Percentiles rank a stretch among this genome's conserved stretches.
Evolutionary conservation across 2,888 invertebrate genomes (phyloP).

Genomic region (Syrista parreyssii): DNA sequence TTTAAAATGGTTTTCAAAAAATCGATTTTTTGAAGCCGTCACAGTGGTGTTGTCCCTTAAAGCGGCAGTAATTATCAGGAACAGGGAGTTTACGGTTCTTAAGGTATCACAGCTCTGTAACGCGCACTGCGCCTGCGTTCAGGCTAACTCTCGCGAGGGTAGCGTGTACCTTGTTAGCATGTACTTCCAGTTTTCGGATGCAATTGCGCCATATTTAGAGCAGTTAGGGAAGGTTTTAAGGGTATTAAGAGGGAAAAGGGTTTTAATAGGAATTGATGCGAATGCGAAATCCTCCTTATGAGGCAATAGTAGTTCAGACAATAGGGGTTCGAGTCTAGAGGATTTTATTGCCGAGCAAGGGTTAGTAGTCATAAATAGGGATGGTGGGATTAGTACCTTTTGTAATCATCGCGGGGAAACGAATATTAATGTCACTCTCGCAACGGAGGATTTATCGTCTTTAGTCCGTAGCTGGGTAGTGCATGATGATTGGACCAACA

Average conservation of each 20-base stretch:
- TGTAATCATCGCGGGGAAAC: background rate
- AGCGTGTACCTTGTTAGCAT: slow-evolving; percentile 13
- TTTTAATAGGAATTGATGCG: slow-evolving; percentile 17
- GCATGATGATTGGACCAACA: background rate
- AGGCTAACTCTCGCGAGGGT: background rate
- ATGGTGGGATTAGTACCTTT: background rate
- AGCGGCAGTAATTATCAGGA: no score
- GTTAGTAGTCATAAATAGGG: background rate
- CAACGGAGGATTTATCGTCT: background rate
- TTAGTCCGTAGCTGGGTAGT: slow-evolving; percentile 9
- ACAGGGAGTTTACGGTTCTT: no score
- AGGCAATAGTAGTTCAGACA: slow-evolving; percentile 1
- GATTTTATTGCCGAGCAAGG: slow-evolving; percentile 13
- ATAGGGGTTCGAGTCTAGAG: background rate
- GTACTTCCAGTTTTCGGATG: slow-evolving; percentile 19
- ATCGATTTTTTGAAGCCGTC: slow-evolving; percentile 21
- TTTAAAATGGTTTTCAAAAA: slow-evolving; percentile 22
- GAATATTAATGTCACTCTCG: slow-evolving; percentile 22
- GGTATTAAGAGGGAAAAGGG: background rate
- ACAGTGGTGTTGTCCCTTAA: slow-evolving; percentile 19
- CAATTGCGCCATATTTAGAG: slow-evolving; percentile 3
- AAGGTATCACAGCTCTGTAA: no score
- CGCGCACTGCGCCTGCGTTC: background rate
- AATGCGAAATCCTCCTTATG: slow-evolving; percentile 21
- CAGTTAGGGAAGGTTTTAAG: background rate